These are phyloP conservation scores for Cheumatopsyche charites DNA, from an alignment of 1,140 invertebrate genomes.

Conservation along the genomic window DNA sequence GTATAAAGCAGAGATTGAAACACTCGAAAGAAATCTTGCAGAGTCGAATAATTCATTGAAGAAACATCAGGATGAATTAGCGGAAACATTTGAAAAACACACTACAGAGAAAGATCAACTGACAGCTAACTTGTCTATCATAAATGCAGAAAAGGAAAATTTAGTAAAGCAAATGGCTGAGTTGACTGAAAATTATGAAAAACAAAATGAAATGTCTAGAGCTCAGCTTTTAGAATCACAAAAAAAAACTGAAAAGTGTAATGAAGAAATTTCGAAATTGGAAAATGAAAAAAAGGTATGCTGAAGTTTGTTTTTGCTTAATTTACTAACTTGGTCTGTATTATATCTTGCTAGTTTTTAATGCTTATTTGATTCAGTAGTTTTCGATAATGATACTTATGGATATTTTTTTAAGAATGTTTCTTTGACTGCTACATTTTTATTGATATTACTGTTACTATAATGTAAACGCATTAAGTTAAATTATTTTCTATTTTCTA, in stretches of 20 bases:
- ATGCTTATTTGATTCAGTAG: no score
- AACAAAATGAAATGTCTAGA: slow-evolving; percentile 50
- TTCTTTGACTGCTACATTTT: no score
- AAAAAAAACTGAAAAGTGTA: slow-evolving; percentile 55
- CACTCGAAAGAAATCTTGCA: neutral
- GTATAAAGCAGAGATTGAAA: slow-evolving; percentile 45
- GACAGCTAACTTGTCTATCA: neutral
- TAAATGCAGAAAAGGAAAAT: neutral
- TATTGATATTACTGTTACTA: no score
- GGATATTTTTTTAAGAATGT: no score
- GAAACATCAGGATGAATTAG: neutral
- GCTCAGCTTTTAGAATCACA: slow-evolving; percentile 47
- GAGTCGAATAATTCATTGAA: slow-evolving; percentile 11
- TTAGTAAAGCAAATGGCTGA: neutral
- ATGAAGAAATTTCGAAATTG: slow-evolving; percentile 54
- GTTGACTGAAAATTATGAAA: slow-evolving; percentile 38
- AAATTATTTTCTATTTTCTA: no score
- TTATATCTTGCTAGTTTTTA: no score
- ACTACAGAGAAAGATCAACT: neutral
- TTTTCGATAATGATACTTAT: no score
- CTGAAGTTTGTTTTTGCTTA: no score
- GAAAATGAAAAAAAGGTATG: slow-evolving; percentile 56
- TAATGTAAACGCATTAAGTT: no score
- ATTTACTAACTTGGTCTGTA: no score
- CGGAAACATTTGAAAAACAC: neutral